Percentiles rank a stretch among this genome's conserved stretches.
Evolutionary conservation across 2,888 invertebrate species (phyloP).

Genomic region (Branchipolynoe longqiensis): DNA sequence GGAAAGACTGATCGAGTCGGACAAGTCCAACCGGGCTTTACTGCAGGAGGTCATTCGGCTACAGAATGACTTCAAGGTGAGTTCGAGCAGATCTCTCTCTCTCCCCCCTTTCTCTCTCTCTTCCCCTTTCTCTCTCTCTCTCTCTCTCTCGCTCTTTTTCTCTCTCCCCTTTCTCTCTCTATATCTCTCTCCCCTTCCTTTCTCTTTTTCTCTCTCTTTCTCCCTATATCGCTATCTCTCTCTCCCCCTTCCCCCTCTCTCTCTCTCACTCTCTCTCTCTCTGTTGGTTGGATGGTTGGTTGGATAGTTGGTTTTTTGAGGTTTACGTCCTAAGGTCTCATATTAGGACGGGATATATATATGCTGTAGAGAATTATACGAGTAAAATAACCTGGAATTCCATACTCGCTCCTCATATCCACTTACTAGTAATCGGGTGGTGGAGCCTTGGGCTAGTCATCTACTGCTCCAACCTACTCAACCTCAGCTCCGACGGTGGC

Average conservation of each 20-base stretch:
- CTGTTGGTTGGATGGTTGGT: no score
- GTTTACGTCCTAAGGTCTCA: neutral
- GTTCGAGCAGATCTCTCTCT: neutral
- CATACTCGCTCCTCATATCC: no score
- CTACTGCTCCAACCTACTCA: no score
- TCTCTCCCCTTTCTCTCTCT: neutral
- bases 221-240: neutral
- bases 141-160: conserved; percentile 22
- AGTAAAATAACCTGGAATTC: no score
- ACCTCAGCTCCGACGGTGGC: no score
- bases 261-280: no score
- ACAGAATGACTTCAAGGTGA: conserved; percentile 77
- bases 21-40: conserved; percentile 81
- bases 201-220: neutral
- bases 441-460: no score
- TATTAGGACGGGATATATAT: neutral
- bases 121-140: neutral
- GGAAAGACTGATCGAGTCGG: conserved; percentile 78
- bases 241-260: neutral
- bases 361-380: no score
- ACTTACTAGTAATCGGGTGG: no score
- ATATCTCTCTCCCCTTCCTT: neutral
- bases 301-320: no score
- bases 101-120: neutral
- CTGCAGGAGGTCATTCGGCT: conserved; percentile 81